phyloP scores from a whole-genome alignment of 1,140 invertebrate species.

The Bombyx mori region DNA sequence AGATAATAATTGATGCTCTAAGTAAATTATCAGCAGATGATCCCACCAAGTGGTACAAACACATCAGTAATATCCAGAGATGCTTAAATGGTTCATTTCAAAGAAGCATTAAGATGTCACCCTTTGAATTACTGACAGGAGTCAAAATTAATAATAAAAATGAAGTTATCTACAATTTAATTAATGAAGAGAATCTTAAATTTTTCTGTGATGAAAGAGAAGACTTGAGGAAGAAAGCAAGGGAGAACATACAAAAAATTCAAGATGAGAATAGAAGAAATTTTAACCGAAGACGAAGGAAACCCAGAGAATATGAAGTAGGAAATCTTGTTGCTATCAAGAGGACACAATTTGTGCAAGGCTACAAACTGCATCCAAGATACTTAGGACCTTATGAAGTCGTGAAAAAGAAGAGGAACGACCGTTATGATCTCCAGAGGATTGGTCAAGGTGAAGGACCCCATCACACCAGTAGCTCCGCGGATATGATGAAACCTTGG shows the following conservation, averaged over 20 bases:
- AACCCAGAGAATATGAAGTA: background rate
- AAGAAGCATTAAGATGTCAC: too few relatives aligned
- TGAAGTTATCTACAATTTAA: conserved; percentile 13
- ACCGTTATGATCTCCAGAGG: conserved; percentile 31
- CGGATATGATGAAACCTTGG: too few relatives aligned
- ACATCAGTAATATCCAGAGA: too few relatives aligned
- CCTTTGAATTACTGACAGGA: too few relatives aligned
- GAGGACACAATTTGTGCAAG: conserved; percentile 7
- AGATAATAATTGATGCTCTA: too few relatives aligned
- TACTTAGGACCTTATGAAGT: conserved; percentile 20
- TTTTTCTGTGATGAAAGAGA: conserved; percentile 28
- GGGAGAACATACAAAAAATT: conserved; percentile 1
- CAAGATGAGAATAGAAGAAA: conserved; percentile 8
- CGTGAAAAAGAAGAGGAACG: conserved; percentile 23
- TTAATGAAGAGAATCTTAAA: conserved; percentile 1
- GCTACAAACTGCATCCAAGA: conserved; percentile 22
- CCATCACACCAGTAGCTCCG: too few relatives aligned
- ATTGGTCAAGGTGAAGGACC: too few relatives aligned
- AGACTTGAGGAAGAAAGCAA: conserved; percentile 2
- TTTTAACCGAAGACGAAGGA: conserved; percentile 3
- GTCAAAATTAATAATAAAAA: too few relatives aligned
- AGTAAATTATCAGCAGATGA: too few relatives aligned
- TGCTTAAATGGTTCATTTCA: too few relatives aligned
- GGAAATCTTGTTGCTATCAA: conserved; percentile 8
- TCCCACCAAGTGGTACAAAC: too few relatives aligned